Conservation (phyloP, 2,888 invertebrate species). For the Coelinius sp. region DNA sequence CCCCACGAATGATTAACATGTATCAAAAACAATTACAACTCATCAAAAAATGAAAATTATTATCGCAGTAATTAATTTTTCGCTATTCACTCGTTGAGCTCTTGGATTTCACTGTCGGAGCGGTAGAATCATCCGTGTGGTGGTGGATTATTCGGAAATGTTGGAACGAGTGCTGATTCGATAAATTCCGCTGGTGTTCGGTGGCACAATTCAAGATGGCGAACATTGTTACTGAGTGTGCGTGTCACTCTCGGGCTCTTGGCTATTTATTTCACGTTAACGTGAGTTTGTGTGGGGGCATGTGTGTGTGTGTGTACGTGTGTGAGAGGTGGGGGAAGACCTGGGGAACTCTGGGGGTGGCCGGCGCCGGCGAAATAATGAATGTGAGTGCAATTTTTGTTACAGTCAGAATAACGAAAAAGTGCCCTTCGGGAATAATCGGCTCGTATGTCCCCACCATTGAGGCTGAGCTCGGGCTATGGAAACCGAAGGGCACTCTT, state of each 20-base stretch:
- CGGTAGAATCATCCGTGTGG: neutral
- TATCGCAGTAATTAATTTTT: neutral
- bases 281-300: neutral
- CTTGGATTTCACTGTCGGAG: neutral
- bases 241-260: neutral
- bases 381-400: neutral
- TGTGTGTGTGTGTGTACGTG: neutral
- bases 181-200: neutral
- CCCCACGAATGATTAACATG: neutral
- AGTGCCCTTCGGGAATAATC: too few relatives aligned
- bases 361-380: neutral
- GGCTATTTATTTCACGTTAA: neutral
- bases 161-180: neutral
- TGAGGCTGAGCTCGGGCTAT: too few relatives aligned
- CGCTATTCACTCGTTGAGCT: neutral
- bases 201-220: conserved; percentile 2
- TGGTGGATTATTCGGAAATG: neutral
- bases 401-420: too few relatives aligned
- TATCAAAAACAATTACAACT: neutral
- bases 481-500: too few relatives aligned
- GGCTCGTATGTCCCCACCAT: too few relatives aligned
- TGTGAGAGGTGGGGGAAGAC: neutral
- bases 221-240: neutral
- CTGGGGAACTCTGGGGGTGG: neutral
- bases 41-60: neutral